Base-by-base conservation (phyloP, 2,797 vertebrate species). In the Sparidentex hasta region DNA sequence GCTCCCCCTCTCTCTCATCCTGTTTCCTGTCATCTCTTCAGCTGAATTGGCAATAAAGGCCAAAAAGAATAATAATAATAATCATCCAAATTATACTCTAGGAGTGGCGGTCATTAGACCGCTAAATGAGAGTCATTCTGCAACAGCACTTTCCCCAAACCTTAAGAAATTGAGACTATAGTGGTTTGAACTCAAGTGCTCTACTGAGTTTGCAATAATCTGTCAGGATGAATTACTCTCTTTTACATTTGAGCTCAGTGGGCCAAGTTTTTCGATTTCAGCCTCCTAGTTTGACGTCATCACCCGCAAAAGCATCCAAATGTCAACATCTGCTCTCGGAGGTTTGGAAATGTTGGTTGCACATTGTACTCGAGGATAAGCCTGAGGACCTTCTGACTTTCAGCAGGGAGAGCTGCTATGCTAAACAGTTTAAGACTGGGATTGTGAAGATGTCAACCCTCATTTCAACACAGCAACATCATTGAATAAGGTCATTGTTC, bases 241-340 rank as follows among this genome's bases (percentile, higher is more conserved):
- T 58, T 65, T 66, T 17, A 69, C 20, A 52, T 69, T 56, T 59
- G 50, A 69, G 47, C 44, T 74, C 58, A 52, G 44, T 65, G 65
- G 69, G 54, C 17, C 18, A 63, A 7, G 12, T 61, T 25, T 65
- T 78, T 55, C 6, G 0, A 64, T 64, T 33, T 52, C 44, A 57
- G 44, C 4, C 23, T 48, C 20, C 41, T 73, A 11, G 50, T 72
- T 78, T 66, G 59, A 82, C 25, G 23, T 65, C 71, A 83, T 48
- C 6, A 11, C 14, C 47, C 62, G 56, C 50, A 55, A 67, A 79
- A 81, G 62, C 76, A 51, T 79, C 65, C 65, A 82, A 80, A 83
- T 74, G 74, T 81, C 71, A 85, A n/a, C 58, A 64, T 82, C 52
- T 76, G 76, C 65, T 76, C 38, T 50, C 51, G 62, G 56, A 61